Percentiles rank a stretch among this genome's conserved stretches.
Evolutionary conservation across 37 sponge, comb jelly and placozoan species (phyloP).

Genomic region (Halichondria panicea): DNA sequence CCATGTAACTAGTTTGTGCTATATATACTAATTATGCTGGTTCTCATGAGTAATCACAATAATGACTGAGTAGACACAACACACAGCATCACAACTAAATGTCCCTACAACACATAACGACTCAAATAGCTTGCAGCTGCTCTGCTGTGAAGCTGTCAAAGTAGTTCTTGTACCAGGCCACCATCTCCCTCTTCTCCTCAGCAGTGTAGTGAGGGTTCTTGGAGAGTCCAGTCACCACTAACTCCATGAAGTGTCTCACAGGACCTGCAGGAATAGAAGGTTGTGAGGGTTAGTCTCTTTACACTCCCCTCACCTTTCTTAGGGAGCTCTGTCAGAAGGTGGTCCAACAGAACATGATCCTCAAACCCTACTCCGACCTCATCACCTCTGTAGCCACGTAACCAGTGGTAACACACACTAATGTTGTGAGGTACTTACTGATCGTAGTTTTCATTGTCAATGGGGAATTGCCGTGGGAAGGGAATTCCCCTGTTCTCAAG

Average conservation of each 20-base stretch:
- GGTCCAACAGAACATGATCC: constrained; percentile 84
- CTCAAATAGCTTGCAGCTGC: constrained; percentile 39
- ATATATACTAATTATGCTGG: too few relatives aligned
- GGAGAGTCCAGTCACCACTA: constrained; percentile 84
- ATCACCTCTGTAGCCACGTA: constrained; percentile 3
- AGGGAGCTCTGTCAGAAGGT: constrained; percentile 60
- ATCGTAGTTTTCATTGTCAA: constrained; percentile 74
- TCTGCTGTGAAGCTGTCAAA: constrained; percentile 56
- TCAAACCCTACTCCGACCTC: constrained; percentile 76
- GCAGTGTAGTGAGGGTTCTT: constrained; percentile 84
- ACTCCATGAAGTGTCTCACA: constrained; percentile 85
- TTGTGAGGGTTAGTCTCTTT: neutral
- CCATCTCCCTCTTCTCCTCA: constrained; percentile 66
- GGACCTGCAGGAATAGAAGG: constrained; percentile 45
- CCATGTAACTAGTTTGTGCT: too few relatives aligned
- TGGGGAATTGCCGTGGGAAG: constrained; percentile 63
- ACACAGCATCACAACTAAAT: too few relatives aligned
- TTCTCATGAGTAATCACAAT: too few relatives aligned
- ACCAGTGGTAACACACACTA: neutral
- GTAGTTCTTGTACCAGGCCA: constrained; percentile 77
- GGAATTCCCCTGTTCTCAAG: constrained; percentile 27
- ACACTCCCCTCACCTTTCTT: constrained; percentile 30
- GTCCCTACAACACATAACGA: too few relatives aligned
- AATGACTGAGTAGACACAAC: too few relatives aligned
- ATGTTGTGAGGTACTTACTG: constrained; percentile 6